Conservation (phyloP, 2,113 vertebrate species). For the Chamaetylas fuelleborni region DNA sequence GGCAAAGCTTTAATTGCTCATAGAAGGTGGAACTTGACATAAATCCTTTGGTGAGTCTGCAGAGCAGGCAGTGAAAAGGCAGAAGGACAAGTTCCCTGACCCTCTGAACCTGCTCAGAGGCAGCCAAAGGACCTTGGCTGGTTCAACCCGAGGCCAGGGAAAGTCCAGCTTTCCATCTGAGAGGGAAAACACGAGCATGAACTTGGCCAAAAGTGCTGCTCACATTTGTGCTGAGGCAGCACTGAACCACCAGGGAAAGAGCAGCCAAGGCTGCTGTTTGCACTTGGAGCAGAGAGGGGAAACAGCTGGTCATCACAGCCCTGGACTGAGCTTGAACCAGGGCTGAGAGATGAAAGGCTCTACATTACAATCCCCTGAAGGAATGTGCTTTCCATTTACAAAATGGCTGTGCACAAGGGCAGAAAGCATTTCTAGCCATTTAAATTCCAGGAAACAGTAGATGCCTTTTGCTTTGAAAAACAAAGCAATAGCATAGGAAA, state of each 20-base stretch:
- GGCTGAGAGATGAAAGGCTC: conserved; percentile 24
- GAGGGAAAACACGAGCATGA: background rate
- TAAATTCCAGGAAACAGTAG: conserved; percentile 48
- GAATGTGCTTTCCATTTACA: conserved; percentile 22
- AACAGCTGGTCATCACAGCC: background rate
- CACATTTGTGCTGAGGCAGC: background rate
- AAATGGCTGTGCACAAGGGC: conserved; percentile 25
- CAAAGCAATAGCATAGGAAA: conserved; percentile 31
- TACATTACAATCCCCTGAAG: conserved; percentile 45
- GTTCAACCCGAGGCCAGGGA: background rate
- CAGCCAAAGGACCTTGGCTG: background rate
- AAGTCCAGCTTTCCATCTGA: background rate
- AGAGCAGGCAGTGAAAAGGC: background rate
- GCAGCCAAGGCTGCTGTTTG: background rate
- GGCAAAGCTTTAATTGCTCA: background rate
- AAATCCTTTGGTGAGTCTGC: background rate
- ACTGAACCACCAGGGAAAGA: background rate
- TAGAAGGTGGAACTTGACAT: background rate
- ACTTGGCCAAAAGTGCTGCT: background rate
- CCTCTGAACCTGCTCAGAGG: background rate
- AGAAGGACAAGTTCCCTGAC: background rate
- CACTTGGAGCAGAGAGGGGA: background rate
- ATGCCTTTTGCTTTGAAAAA: conserved; percentile 40
- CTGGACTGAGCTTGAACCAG: conserved; percentile 42
- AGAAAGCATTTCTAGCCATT: conserved; percentile 52